Conservation (phyloP, 2,797 vertebrate species). For the Synaphobranchus kaupii region DNA sequence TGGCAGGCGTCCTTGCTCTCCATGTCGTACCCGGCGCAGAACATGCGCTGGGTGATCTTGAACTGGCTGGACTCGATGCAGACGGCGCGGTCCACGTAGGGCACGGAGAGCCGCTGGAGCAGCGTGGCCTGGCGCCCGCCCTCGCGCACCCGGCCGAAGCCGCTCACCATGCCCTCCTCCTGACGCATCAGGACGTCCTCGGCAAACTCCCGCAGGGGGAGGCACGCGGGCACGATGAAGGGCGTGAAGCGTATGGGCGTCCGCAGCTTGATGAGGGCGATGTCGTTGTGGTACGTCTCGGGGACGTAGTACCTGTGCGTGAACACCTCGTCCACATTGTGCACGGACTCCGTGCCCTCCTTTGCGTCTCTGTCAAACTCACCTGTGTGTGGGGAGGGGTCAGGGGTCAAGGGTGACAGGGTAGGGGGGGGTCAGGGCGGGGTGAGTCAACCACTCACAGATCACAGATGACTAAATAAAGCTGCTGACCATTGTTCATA, state of each 20-base stretch:
- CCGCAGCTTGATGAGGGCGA: conserved; percentile 83
- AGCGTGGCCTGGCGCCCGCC: conserved; percentile 65
- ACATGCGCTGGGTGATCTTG: conserved; percentile 82
- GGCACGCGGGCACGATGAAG: conserved; percentile 82
- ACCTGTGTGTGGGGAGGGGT: conserved; percentile 65
- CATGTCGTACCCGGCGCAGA: conserved; percentile 86
- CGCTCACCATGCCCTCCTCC: conserved; percentile 76
- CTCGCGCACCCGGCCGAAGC: conserved; percentile 84
- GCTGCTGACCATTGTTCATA: neutral
- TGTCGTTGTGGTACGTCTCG: conserved; percentile 85
- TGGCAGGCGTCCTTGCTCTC: conserved; percentile 84
- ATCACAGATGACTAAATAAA: no score
- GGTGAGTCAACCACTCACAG: neutral
- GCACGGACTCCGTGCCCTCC: conserved; percentile 64
- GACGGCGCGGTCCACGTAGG: conserved; percentile 76
- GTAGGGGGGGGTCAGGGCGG: neutral
- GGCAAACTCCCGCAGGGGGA: conserved; percentile 82
- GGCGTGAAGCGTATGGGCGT: conserved; percentile 75
- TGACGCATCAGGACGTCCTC: conserved; percentile 86
- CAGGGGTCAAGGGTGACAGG: no score
- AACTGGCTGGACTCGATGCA: conserved; percentile 84
- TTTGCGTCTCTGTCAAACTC: conserved; percentile 71
- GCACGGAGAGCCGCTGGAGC: conserved; percentile 80
- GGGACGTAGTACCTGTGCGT: conserved; percentile 72
- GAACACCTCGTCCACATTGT: conserved; percentile 69